Percentiles rank a stretch among this genome's conserved stretches.
These are phyloP conservation scores for Drosophila melanica DNA, from an alignment of 1,140 invertebrate species.

Conservation along the genomic window DNA sequence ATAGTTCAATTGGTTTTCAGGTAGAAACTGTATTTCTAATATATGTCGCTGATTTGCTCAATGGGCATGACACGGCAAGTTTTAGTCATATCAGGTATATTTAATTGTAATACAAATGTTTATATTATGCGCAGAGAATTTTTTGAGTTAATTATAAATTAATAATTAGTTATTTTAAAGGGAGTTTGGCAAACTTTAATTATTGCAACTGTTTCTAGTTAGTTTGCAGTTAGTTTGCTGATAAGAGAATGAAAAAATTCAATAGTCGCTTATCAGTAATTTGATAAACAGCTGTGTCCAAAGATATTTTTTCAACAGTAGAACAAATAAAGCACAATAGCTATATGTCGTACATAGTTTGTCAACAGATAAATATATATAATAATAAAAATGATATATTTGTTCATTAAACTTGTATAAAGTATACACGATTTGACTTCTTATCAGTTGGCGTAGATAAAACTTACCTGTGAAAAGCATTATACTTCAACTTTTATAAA, in stretches of 20 bases:
- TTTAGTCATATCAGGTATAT: conserved; percentile 1
- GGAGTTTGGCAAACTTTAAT: too few species aligned
- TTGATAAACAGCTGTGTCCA: conserved; percentile 9
- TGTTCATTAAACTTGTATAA: too few species aligned
- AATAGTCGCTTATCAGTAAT: conserved; percentile 4
- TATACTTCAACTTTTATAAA: background rate
- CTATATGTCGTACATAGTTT: too few species aligned
- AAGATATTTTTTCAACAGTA: background rate
- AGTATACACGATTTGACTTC: too few species aligned
- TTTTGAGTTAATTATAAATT: background rate
- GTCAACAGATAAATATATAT: too few species aligned
- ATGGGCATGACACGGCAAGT: conserved; percentile 47
- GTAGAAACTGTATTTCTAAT: background rate
- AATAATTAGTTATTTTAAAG: too few species aligned
- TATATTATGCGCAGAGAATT: background rate
- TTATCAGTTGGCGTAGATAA: too few species aligned
- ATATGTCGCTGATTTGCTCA: conserved; percentile 19
- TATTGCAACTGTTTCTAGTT: background rate
- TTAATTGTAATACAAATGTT: conserved; percentile 4
- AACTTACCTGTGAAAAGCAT: background rate
- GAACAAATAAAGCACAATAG: too few species aligned
- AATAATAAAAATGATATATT: too few species aligned
- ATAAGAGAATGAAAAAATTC: background rate
- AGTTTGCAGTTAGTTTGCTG: background rate
- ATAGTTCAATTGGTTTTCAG: conserved; percentile 58